Percentiles rank a stretch among this genome's conserved stretches.
These are phyloP conservation scores for human (Homo sapiens) DNA, from an alignment of 2,113 vertebrate genomes.

Conservation along the genomic window DNA sequence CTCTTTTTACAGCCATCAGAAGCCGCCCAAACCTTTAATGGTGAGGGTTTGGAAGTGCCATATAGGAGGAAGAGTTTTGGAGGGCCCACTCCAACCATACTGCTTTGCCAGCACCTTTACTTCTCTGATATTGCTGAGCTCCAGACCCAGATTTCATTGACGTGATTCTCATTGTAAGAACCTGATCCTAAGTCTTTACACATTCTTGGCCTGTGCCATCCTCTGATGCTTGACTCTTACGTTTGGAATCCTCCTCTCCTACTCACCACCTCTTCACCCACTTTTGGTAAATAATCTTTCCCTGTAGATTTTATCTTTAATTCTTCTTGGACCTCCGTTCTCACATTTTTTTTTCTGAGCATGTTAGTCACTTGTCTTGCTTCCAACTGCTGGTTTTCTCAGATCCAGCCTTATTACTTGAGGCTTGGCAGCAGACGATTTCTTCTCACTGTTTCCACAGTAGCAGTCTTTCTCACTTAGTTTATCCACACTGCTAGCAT, in stretches of 20 bases:
- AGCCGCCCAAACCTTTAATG: neutral
- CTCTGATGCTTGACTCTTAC: neutral
- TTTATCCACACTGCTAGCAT: constrained; percentile 10
- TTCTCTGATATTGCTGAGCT: neutral
- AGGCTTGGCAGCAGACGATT: neutral
- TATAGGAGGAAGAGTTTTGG: neutral
- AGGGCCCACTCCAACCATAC: neutral
- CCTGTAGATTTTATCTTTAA: neutral
- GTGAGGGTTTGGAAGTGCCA: neutral
- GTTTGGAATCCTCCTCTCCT: neutral
- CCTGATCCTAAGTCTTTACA: neutral
- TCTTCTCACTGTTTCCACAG: neutral
- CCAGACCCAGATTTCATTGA: neutral
- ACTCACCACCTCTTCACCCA: neutral
- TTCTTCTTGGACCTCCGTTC: neutral
- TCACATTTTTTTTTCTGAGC: neutral
- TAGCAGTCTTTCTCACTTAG: neutral
- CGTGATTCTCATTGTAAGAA: neutral
- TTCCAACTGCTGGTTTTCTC: neutral
- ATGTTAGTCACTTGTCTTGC: neutral
- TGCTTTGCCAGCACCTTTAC: no score
- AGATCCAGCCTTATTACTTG: neutral
- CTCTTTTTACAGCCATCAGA: neutral
- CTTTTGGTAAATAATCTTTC: neutral
- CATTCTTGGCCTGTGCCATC: neutral